Conservation (phyloP, 1,140 invertebrate species). For the Acyrthosiphon pisum region DNA sequence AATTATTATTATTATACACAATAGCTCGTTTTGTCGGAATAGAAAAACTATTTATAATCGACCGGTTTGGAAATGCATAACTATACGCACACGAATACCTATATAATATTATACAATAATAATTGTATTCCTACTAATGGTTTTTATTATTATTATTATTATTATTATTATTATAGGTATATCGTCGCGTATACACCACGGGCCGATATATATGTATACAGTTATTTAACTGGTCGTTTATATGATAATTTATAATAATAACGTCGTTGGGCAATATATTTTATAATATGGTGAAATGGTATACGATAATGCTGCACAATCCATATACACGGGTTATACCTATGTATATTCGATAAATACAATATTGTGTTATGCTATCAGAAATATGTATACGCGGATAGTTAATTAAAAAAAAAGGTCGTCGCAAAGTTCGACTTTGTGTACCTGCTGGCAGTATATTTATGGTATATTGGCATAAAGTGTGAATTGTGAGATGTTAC, state of each 20-base stretch:
- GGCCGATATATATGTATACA: neutral
- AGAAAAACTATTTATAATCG: conserved; percentile 17
- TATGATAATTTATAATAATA: conserved; percentile 20
- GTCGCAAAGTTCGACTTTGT: neutral
- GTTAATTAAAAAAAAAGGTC: neutral
- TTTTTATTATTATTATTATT: neutral
- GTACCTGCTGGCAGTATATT: no score
- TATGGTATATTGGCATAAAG: neutral
- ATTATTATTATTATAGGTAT: neutral
- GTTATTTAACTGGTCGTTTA: conserved; percentile 9
- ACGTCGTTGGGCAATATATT: conserved; percentile 6
- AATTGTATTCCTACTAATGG: neutral
- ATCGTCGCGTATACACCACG: neutral
- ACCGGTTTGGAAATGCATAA: neutral
- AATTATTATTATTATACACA: neutral
- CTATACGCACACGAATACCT: neutral
- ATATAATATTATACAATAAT: neutral
- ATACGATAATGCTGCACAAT: neutral
- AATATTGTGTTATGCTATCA: neutral
- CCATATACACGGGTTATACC: neutral
- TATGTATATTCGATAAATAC: neutral
- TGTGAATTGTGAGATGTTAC: neutral
- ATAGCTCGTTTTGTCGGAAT: neutral
- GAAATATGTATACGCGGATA: neutral
- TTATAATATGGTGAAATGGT: neutral